phyloP scores from a whole-genome alignment of 1,140 invertebrate species.

The Drosophila bifasciata region DNA sequence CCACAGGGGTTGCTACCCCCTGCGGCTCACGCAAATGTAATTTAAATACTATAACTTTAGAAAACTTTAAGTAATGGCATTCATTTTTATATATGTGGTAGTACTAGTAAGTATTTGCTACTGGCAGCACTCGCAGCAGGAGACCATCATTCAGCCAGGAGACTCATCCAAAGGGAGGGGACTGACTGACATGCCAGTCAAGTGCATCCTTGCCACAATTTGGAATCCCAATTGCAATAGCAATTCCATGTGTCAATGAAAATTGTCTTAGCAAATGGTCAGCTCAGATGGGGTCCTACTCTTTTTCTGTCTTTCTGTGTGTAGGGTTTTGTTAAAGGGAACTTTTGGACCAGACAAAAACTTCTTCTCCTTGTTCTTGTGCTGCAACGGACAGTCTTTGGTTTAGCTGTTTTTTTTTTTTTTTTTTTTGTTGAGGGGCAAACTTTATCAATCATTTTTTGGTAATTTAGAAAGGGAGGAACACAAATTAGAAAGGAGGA shows the following conservation, averaged over 20 bases:
- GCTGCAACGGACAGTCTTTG: constrained; percentile 36
- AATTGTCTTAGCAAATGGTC: constrained; percentile 68
- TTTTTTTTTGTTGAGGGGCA: too few relatives aligned
- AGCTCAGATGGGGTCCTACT: neutral
- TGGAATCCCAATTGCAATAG: constrained; percentile 59
- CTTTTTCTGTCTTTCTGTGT: constrained; percentile 1
- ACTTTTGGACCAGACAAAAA: constrained; percentile 54
- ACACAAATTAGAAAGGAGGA: constrained; percentile 70
- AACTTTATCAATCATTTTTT: constrained; percentile 84
- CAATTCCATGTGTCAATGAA: constrained; percentile 73
- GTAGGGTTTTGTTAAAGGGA: constrained; percentile 12
- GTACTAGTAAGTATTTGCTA: constrained; percentile 47
- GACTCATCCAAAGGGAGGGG: too few relatives aligned
- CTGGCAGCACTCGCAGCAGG: constrained; percentile 5
- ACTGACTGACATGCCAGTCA: constrained; percentile 34
- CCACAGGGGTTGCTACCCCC: too few relatives aligned
- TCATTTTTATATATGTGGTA: too few relatives aligned
- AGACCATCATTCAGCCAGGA: constrained; percentile 16
- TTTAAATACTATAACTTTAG: constrained; percentile 69
- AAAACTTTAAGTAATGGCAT: constrained; percentile 37
- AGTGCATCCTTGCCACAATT: constrained; percentile 45
- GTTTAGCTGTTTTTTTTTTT: constrained; percentile 38
- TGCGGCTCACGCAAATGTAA: constrained; percentile 47
- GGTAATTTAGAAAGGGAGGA: constrained; percentile 83
- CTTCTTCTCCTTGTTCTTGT: constrained; percentile 29